Evolutionary conservation across 1,140 invertebrate genomes (phyloP), one percentile per base, ranked within the genome.

Genomic region (Carposina sasakii): DNA sequence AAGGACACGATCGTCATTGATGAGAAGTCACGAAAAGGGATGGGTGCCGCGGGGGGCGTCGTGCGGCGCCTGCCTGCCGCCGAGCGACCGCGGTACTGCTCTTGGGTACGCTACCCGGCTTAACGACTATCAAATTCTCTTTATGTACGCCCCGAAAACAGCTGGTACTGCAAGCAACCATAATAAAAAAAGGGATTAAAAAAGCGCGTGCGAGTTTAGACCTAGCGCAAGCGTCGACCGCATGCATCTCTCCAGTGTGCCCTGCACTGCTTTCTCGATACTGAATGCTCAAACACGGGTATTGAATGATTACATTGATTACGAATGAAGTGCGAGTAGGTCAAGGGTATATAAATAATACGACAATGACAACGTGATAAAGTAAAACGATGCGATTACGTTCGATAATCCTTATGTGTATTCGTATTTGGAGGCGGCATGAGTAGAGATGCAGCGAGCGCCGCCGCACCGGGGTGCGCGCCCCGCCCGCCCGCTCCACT

Each of bases 121-220:
- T 72, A 71, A 65, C 60, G 64, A 63, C 71, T 67, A 73, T 58
- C 42, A 58, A 65, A 65, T 59, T 57, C 63, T 57, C 52, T 74
- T 89, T 90, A 90, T 58, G 88, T 87, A 82, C 89, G 87, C 78
- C 89, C 89, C 76, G 88, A 88, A 87, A 91, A 91, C 83, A 92
- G 87, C 85, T 91, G 90, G 83, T 91, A 91, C 91, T 92, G 91
- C 64, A 92, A 92, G 76, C 75, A 82, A 86, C 81, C 70, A 82
- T 54, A 84, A 81, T 59, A 76, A 76, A 72, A 39, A 67, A 49
- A 64, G 50, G 66, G 71, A 67, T 73, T 74, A 69, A 63, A 31
- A 40, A 62, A 60, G 53, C 57, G 58, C 62, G 54, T 58, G 62
- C 51, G 47, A 60, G 57, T 54, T 33, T 46, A 37, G 42, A 54